Conservation (phyloP, 2,888 invertebrate species). For the Trissolcus japonicus region DNA sequence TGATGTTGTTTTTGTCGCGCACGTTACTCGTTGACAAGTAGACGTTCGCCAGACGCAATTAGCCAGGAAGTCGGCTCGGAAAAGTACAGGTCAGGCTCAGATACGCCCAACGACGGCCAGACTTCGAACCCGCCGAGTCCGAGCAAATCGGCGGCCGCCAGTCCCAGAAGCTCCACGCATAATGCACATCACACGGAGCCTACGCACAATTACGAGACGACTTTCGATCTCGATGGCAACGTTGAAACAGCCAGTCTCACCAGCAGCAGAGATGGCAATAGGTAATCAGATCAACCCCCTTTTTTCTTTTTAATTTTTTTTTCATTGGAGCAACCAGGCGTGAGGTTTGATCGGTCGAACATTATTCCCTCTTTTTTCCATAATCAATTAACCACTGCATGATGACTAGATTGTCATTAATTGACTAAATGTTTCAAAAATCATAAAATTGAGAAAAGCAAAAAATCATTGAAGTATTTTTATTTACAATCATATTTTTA, state of each 20-base stretch:
- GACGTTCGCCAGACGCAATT: slow-evolving; percentile 74
- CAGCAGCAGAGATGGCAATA: slow-evolving; percentile 84
- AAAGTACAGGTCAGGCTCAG: slow-evolving; percentile 72
- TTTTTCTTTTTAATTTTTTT: slow-evolving; percentile 7
- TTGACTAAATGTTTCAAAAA: too few relatives aligned
- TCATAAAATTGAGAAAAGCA: too few relatives aligned
- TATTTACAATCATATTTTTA: too few relatives aligned
- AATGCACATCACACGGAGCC: slow-evolving; percentile 67
- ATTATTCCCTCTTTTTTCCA: not conserved
- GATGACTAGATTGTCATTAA: not conserved
- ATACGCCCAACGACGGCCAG: slow-evolving; percentile 64
- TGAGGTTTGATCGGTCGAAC: slow-evolving; percentile 10
- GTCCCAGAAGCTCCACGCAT: slow-evolving; percentile 68
- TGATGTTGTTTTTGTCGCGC: slow-evolving; percentile 53
- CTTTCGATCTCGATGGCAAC: slow-evolving; percentile 93
- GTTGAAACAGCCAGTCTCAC: slow-evolving; percentile 91
- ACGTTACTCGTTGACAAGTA: slow-evolving; percentile 61
- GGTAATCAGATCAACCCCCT: slow-evolving; percentile 77
- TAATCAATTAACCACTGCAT: not conserved
- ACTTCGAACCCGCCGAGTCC: slow-evolving; percentile 72
- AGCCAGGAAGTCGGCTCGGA: slow-evolving; percentile 73
- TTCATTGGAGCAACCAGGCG: not conserved
- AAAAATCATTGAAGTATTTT: too few relatives aligned
- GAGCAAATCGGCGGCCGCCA: slow-evolving; percentile 68
- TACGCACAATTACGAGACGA: slow-evolving; percentile 88